phyloP scores from a whole-genome alignment of 2,113 vertebrate genomes.

The Elaphurus davidianus region DNA sequence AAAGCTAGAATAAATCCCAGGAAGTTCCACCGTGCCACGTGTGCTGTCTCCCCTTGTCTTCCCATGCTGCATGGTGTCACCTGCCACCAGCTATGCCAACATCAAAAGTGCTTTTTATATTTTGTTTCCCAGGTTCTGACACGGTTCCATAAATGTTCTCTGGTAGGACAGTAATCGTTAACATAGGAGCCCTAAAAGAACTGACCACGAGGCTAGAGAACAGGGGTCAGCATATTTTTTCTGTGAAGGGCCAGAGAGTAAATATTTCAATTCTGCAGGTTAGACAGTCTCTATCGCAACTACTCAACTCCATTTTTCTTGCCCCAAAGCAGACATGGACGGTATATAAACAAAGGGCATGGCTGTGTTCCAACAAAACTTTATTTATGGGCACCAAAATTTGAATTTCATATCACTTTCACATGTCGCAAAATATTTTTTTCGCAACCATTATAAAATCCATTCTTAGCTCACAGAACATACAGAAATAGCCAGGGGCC shows the following conservation, averaged over 20 bases:
- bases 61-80: neutral
- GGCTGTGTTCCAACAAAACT: neutral
- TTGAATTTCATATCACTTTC: constrained; percentile 11
- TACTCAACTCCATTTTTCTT: neutral
- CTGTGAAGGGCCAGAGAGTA: neutral
- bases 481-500: neutral
- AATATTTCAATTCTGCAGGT: neutral
- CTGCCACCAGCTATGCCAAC: neutral
- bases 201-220: neutral
- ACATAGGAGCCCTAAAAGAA: neutral
- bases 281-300: neutral
- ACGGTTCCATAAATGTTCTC: neutral
- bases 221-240: neutral
- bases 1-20: neutral
- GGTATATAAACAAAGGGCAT: neutral
- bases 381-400: neutral
- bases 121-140: neutral
- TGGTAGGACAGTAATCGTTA: neutral
- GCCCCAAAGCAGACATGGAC: neutral
- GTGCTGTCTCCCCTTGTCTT: too few relatives aligned
- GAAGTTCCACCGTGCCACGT: neutral
- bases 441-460: neutral
- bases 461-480: neutral
- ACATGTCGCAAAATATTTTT: neutral
- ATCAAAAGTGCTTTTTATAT: neutral